Evolutionary conservation across 2,797 vertebrate species (phyloP).

Genomic region (Poeciliopsis gracilis): DNA sequence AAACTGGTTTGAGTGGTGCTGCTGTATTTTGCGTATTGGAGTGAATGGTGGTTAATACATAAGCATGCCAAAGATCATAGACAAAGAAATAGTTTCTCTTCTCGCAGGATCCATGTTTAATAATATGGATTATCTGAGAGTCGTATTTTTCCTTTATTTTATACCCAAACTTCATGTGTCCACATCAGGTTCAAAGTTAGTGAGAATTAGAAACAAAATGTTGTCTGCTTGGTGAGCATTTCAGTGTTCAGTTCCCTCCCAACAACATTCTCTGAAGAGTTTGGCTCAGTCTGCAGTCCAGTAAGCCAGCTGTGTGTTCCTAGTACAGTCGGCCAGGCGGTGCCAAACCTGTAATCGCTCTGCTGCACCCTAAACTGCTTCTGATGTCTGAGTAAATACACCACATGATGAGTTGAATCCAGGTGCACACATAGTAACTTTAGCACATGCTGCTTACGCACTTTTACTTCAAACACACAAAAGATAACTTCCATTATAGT

Average conservation of each 20-base stretch:
- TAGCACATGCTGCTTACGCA: not conserved
- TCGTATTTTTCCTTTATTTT: not conserved
- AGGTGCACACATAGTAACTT: not conserved
- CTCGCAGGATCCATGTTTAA: not conserved
- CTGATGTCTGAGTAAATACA: conserved; percentile 12
- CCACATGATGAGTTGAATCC: conserved; percentile 7
- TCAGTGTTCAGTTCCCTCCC: not conserved
- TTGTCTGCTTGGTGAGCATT: not conserved
- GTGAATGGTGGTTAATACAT: not conserved
- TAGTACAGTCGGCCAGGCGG: not conserved
- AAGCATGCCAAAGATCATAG: not conserved
- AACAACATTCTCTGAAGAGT: not conserved
- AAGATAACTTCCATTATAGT: not conserved
- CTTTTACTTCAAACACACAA: not conserved
- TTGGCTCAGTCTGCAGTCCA: conserved; percentile 1
- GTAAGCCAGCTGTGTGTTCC: not conserved
- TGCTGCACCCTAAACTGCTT: not conserved
- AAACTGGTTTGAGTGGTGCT: not conserved
- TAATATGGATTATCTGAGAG: not conserved
- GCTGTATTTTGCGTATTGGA: not conserved
- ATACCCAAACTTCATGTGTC: not conserved
- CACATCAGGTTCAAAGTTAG: not conserved
- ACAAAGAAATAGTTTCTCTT: not conserved
- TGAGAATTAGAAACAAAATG: not conserved
- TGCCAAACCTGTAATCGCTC: not conserved